Evolutionary conservation across 2,797 vertebrate genomes (phyloP).

Genomic region (Cirrhinus mrigala): DNA sequence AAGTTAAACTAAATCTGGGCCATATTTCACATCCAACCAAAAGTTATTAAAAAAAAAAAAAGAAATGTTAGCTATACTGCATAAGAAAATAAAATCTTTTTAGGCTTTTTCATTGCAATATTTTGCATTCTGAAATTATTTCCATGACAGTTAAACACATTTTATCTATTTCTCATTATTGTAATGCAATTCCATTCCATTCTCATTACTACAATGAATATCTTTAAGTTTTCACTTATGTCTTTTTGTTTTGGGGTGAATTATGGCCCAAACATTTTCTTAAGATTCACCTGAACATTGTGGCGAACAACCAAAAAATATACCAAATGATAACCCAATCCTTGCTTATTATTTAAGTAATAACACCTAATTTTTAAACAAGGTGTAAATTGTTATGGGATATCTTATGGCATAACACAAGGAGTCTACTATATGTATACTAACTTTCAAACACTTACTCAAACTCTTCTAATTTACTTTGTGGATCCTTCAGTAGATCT

Average conservation of each 20-base stretch:
- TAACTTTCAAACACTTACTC: constrained; percentile 20
- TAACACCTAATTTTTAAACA: neutral
- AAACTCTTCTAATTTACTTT: neutral
- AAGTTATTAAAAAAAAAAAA: too few species aligned
- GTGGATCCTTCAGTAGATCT: neutral
- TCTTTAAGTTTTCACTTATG: neutral
- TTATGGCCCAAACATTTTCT: neutral
- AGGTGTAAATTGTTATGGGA: neutral
- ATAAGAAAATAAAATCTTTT: neutral
- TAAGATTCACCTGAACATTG: neutral
- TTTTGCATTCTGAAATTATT: too few species aligned
- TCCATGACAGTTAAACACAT: neutral
- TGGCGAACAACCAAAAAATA: neutral
- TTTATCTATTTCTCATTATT: neutral
- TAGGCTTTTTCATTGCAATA: neutral
- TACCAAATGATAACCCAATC: neutral
- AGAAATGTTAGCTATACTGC: too few species aligned
- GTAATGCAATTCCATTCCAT: neutral
- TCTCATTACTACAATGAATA: neutral
- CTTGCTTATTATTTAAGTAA: neutral
- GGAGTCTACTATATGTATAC: neutral
- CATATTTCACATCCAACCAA: neutral
- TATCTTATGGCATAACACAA: neutral
- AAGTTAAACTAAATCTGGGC: neutral
- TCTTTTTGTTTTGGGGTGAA: neutral